Evolutionary conservation across 1,140 invertebrate species (phyloP), one percentile per base, ranked within the genome.

Genomic region (Caerostris extrusa): DNA sequence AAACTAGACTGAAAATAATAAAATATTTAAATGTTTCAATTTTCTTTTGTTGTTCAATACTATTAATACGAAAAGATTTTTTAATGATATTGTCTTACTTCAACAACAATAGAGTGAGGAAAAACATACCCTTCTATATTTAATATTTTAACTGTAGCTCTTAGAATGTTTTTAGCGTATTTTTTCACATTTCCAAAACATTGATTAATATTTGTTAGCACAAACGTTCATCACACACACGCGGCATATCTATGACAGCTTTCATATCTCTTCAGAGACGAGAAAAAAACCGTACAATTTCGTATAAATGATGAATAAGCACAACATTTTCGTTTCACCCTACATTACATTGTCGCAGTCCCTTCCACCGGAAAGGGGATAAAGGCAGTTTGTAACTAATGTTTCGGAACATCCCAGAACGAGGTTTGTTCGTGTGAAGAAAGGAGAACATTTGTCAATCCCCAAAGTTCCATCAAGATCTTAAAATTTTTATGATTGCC

Each of bases 371-470:
- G 17, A 8, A 55, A 53, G 60, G 55, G 14, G 50, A 50, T 53
- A 88, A 64, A 88, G 60, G 61, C 86, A 88, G 60, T 88, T 88
- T 88, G 17, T 67, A 88, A 88, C 86, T 88, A 88, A 88, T 88
- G 86, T 64, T 53, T 55, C 53, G 86, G 60, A 88, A 88, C 61
- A 88, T 64, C 61, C 61, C 58, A 53, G 53, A 57, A 56, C 19
- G 82, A 64, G 50, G 86, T 17, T 64, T 55, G 10, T 67, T 64
- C 19, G 58, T 50, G 60, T 7, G 86, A 53, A 88, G 86, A 88
- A 88, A 64, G 60, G 19, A 57, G 50, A 50, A 64, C 86, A 88
- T 88, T 88, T 88, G 60, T 88, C 86, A 88, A 34, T 17, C 50
- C 53, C 58, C 60, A 53, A 60, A 67, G 50, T 50, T 50, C 61